Evolutionary conservation across 1,140 invertebrate species (phyloP), one percentile per base, ranked within the genome.

Genomic region (Neodiprion lecontei): DNA sequence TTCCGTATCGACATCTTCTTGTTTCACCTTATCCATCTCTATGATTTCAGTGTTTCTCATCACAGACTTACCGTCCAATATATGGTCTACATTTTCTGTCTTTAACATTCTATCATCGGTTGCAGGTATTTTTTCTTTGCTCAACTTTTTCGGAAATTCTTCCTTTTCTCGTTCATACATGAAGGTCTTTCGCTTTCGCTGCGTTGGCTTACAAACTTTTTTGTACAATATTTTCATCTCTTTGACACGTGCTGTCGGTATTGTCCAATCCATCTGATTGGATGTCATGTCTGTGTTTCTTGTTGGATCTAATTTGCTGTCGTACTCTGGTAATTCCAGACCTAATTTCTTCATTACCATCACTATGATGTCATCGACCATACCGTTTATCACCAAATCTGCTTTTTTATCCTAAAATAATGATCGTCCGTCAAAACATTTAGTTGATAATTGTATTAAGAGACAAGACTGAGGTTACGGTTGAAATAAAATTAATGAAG

Each of bases 361-460:
- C 73, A 90, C 88, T 83, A 99, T 92, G 50, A 99, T 91, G 76
- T 93, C 92, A 88, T 99, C 97, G 8, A 98, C 95, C 88, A 96
- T 98, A 49, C 93, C 92, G 82, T 97, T 94, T 77, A 99, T 97
- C 70, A 96, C 91, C 69, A 99, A 87, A 87, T 98, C 94, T 48
- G 96, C 95, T 88, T 97, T 96, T 81, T 95, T 96, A 82, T 99
- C 96, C 94, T 97, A 81, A 89, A 93, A 86, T 69, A 9, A 69
- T 73, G 11, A 11, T n/a, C 72, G 3, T 53, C n/a, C 3, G 11
- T 12, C n/a, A 40, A 28, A 23, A 68, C 23, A 14, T 70, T 21
- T 11, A 9, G 3, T 9, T 73, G 3, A 23, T 4, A 9, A 12
- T 11, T 10, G 61, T 73, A 73, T 28, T 9, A 70, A 61, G 65